A percentile compares a stretch with the other conserved stretches of the same genome.
These are phyloP conservation scores for Melitaea cinxia DNA, from an alignment of 1,140 invertebrate genomes.

Conservation along the genomic window DNA sequence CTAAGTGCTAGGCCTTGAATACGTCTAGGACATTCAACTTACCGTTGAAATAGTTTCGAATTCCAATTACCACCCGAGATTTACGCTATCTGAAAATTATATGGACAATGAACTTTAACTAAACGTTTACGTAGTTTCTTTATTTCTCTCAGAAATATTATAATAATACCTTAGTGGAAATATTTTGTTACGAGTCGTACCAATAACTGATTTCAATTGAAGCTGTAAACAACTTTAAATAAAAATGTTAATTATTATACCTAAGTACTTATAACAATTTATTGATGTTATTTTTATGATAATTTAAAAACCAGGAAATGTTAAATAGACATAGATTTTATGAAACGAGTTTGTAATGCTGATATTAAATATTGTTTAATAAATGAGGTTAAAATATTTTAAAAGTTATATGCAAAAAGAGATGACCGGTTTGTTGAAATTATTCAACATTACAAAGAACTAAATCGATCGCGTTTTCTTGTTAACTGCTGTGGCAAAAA, in stretches of 20 bases:
- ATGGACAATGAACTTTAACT: not conserved
- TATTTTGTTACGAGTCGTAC: too few relatives aligned
- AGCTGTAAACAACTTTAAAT: not conserved
- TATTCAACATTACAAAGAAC: not conserved
- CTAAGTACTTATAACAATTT: not conserved
- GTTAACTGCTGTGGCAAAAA: too few relatives aligned
- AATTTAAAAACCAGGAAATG: slow-evolving; percentile 18
- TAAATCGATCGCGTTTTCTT: too few relatives aligned
- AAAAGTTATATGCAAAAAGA: not conserved
- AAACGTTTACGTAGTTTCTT: not conserved
- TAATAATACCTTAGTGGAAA: too few relatives aligned
- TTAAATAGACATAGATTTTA: slow-evolving; percentile 6
- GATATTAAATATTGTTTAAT: not conserved
- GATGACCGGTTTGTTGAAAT: not conserved
- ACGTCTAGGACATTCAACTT: slow-evolving; percentile 70
- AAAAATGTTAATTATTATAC: not conserved
- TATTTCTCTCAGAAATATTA: too few relatives aligned
- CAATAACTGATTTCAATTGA: not conserved
- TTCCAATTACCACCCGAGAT: slow-evolving; percentile 9
- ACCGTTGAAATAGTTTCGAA: slow-evolving; percentile 44
- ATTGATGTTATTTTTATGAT: slow-evolving; percentile 8
- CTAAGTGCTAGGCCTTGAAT: slow-evolving; percentile 64
- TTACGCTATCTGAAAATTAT: slow-evolving; percentile 7
- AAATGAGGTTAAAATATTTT: not conserved
- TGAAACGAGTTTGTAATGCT: not conserved